Conservation (phyloP, 2,113 vertebrate genomes). For the Atrichornis clamosus region DNA sequence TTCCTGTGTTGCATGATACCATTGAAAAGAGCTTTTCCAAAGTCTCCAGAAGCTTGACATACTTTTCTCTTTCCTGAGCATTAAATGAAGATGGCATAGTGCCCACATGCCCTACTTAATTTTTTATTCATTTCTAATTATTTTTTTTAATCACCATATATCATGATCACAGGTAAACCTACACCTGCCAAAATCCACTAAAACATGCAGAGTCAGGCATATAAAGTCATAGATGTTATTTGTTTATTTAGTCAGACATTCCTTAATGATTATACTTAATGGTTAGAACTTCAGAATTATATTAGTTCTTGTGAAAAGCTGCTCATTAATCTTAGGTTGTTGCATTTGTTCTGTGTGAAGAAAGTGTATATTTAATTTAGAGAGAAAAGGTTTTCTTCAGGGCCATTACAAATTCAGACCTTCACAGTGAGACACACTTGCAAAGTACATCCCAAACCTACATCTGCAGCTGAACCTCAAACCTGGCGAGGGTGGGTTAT, state of each 20-base stretch:
- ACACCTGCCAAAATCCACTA: not conserved
- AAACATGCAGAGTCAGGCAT: not conserved
- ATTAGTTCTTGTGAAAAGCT: conserved; percentile 33
- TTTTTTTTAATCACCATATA: not conserved
- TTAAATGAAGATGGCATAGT: not conserved
- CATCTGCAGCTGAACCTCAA: not conserved
- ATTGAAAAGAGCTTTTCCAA: not conserved
- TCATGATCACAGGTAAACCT: not conserved
- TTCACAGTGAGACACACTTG: not conserved
- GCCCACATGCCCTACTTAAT: not conserved
- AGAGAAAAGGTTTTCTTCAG: not conserved
- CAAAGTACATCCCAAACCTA: not conserved
- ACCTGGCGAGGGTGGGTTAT: fast-evolving
- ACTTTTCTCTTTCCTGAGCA: not conserved
- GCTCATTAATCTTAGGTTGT: not conserved
- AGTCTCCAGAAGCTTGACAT: not conserved
- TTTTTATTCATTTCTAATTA: not conserved
- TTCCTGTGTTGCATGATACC: not conserved
- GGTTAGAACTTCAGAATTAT: not conserved
- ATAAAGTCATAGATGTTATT: not conserved
- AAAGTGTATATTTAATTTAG: not conserved
- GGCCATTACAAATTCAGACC: not conserved
- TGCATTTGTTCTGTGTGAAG: not conserved
- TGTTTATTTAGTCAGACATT: conserved; percentile 40
- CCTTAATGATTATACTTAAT: conserved; percentile 35